These are phyloP conservation scores for Pseudochirops cupreus DNA, from an alignment of 2,797 vertebrate genomes.

Conservation along the genomic window DNA sequence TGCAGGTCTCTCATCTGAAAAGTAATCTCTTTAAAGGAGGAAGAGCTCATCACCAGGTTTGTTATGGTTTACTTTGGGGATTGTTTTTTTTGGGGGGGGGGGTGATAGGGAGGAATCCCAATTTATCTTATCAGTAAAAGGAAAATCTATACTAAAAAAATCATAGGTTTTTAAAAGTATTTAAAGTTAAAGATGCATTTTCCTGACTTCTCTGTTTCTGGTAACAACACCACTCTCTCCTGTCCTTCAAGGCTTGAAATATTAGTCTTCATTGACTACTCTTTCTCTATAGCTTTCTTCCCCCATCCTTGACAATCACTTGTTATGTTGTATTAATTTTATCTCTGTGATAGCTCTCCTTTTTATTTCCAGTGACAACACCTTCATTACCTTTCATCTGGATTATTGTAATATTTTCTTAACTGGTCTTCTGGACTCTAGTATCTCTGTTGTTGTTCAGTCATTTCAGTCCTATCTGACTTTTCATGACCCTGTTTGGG, in stretches of 20 bases:
- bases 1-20: background rate
- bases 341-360: background rate
- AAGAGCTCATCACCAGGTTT: background rate
- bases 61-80: background rate
- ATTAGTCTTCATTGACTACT: background rate
- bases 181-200: background rate
- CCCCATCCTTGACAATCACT: background rate
- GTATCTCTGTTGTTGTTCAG: background rate
- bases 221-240: background rate
- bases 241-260: background rate
- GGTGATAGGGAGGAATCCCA: background rate
- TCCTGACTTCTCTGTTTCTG: background rate
- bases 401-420: background rate
- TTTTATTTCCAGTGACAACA: background rate
- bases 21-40: background rate
- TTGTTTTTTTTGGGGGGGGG: no score
- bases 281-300: background rate
- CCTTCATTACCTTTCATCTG: background rate
- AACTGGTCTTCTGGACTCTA: background rate
- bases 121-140: background rate
- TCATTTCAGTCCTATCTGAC: background rate
- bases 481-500: background rate
- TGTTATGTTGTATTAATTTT: background rate
- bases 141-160: background rate
- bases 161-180: background rate